Conservation (phyloP, 2,888 invertebrate species). For the Apodemia mormo region DNA sequence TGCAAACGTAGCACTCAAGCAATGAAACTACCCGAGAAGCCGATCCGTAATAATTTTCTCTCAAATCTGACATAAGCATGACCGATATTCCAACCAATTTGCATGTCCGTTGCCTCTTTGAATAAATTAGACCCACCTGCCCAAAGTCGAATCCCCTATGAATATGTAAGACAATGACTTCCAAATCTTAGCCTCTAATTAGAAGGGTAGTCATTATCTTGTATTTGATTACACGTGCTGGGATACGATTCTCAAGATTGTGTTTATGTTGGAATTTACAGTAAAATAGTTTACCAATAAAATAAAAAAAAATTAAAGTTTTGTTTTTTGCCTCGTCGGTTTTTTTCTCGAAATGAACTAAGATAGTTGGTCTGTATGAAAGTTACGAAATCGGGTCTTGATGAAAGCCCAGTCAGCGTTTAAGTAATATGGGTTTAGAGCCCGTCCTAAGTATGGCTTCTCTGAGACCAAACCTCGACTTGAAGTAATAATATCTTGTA, state of each 20-base stretch:
- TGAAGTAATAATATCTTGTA: no score
- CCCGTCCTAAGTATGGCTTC: no score
- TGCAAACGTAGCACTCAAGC: slow-evolving; percentile 33
- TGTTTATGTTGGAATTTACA: not conserved
- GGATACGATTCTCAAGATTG: not conserved
- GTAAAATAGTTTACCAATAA: no score
- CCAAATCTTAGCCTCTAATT: slow-evolving; percentile 78
- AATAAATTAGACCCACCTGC: slow-evolving; percentile 77
- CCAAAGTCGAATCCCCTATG: slow-evolving; percentile 68
- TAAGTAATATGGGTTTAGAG: no score
- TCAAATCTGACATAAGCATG: slow-evolving; percentile 79
- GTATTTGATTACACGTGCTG: slow-evolving; percentile 61
- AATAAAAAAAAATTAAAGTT: no score
- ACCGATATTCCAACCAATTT: slow-evolving; percentile 78
- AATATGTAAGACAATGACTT: slow-evolving; percentile 80
- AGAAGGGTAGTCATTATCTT: slow-evolving; percentile 71
- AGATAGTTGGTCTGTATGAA: no score
- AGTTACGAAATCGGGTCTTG: no score
- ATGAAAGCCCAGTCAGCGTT: no score
- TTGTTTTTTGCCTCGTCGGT: no score
- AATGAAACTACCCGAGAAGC: slow-evolving; percentile 48
- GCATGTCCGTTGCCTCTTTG: slow-evolving; percentile 75
- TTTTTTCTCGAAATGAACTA: no score
- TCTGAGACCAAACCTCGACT: no score
- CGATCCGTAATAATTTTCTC: slow-evolving; percentile 76